Evolutionary conservation across 2,888 invertebrate genomes (phyloP).

Genomic region (Adela reaumurella): DNA sequence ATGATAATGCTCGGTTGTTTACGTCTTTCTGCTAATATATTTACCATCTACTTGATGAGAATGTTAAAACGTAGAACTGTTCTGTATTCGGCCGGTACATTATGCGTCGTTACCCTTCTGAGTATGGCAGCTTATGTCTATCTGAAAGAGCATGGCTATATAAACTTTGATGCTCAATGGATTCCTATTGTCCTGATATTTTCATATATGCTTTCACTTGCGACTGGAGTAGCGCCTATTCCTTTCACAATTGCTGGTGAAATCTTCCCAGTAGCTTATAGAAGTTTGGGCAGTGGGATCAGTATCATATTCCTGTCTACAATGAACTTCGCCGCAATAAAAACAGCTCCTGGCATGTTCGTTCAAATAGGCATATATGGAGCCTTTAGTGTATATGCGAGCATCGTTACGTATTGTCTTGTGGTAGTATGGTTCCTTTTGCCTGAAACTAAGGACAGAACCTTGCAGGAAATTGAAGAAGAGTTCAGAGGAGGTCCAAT

Average conservation of each 20-base stretch:
- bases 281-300: constrained; percentile 20
- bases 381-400: constrained; percentile 26
- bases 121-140: constrained; percentile 25
- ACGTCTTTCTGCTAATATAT: constrained; percentile 28
- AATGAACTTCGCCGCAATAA: constrained; percentile 27
- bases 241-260: constrained; percentile 10
- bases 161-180: constrained; percentile 20
- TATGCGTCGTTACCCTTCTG: constrained; percentile 25
- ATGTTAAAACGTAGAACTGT: constrained; percentile 32
- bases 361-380: constrained; percentile 24
- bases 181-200: not conserved
- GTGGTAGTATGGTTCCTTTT: constrained; percentile 24
- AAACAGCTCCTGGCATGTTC: constrained; percentile 27
- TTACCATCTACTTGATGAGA: constrained; percentile 31
- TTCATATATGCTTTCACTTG: constrained; percentile 7
- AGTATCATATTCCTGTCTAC: constrained; percentile 27
- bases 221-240: constrained; percentile 7
- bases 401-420: constrained; percentile 24
- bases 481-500: constrained; percentile 28
- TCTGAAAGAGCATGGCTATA: too few relatives aligned
- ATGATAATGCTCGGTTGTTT: constrained; percentile 31
- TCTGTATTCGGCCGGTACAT: constrained; percentile 22
- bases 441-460: constrained; percentile 34
- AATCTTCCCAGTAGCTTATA: constrained; percentile 9
- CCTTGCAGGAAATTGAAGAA: constrained; percentile 33